Base-by-base conservation (phyloP, 1,140 invertebrate genomes). In the Eciton burchellii region DNA sequence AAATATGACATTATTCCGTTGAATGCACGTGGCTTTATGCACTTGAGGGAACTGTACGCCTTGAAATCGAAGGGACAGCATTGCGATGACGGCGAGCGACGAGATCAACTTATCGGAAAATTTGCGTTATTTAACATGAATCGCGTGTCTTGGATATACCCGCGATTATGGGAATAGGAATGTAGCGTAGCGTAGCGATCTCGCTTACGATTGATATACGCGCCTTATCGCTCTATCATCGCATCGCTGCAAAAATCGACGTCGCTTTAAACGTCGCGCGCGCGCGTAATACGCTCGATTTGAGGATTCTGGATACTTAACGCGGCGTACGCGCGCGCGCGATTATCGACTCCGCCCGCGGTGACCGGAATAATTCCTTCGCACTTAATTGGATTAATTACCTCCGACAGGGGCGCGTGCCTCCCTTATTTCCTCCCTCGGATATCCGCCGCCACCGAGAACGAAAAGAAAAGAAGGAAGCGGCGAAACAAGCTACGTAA, bases 1-100 rank as follows among this genome's bases (percentile, higher is more conserved):
- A 87, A 88, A 88, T 88, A 88, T 49, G 70, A 29, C 54, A 83
- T 79, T 71, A 84, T 81, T 81, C 82, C 68, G 41, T 83, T 68
- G 82, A 72, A 83, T 52, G 24, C 65, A 43, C 49, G 82, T 52
- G 29, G 45, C 74, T 77, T 81, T 57, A 47, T 47, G n/a, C n/a
- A 87, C 87, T 87, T 87, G 63, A 84, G 73, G 71, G 83, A 71
- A 73, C 85, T 62, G 76, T 60, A 79, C 60, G 71, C 66, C 49
- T 56, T 45, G 52, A 82, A 85, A 84, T 84, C 84, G 74, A 81
- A 73, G 54, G 77, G 43, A 60, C 70, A 70, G 74, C 11, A 19
- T 21, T 14, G 45, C 26, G 29, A 14, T 35, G 68, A 24, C 72
- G 24, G 47, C 35, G 76, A 21, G 54, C 11, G 54, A 81, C 77